Evolutionary conservation across 2,797 vertebrate genomes (phyloP), one percentile per base, ranked within the genome.

Genomic region (Melanotaenia maccullochi): DNA sequence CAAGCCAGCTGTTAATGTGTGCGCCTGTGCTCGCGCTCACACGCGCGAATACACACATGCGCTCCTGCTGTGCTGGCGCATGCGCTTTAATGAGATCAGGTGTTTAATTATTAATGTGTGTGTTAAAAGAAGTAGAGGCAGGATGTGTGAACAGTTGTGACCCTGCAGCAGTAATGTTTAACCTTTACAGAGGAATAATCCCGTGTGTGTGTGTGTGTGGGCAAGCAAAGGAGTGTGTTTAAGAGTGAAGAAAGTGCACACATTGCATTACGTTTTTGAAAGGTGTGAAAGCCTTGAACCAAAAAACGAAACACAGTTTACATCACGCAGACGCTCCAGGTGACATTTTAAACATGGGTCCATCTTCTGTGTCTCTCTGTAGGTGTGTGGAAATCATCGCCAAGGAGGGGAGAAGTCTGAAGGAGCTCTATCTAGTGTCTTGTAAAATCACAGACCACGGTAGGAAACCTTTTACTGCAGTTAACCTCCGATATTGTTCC

Each of bases 381-480:
- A 99, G 98, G 89, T 99, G 98, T 92, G 98, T 99, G 89, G 98
- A 99, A 91, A 97, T 99, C 90, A 98, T 99, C 66, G 98, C 98
- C 89, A 98, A 97, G 93, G 98, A 99, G 92, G 98, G 97, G 40
- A 93, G 92, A 69, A 98, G 96, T 77, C 93, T 99, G 81, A 99
- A 97, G 93, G 97, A 99, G 89, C 95, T 99, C 36, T 99, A 99
- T 83, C 94, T 99, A 65, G 98, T 99, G 78, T 99, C 98, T 74
- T 99, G 98, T 93, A 99, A 99, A 93, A 98, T 99, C 94, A 99
- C 98, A 59, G 98, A 99, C 90, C 95, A 97, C 85, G 97, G 98
- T 99, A 97, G 84, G 87, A 85, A 81, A 76, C 80, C 81, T 84
- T 87, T 76, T 88, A 87, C 90, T 89, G 82, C 87, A 76, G 75